phyloP scores from a whole-genome alignment of 2,113 vertebrate genomes.

The Limnothrissa miodon region DNA sequence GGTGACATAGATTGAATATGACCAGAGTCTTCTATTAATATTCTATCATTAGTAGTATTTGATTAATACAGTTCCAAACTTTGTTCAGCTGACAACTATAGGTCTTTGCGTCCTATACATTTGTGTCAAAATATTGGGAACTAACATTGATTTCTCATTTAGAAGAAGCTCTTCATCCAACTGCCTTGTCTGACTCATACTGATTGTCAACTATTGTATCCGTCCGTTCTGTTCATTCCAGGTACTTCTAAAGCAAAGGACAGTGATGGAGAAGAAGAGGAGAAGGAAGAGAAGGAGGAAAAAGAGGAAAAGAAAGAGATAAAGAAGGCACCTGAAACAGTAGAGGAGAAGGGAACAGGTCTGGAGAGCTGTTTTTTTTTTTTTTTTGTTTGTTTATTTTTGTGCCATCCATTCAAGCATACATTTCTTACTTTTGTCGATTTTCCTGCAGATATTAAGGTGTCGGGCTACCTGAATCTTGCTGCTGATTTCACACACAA shows the following conservation, averaged over 20 bases:
- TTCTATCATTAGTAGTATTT: too few species aligned
- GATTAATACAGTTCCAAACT: background rate
- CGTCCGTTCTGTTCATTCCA: conserved; percentile 20
- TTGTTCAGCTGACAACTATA: background rate
- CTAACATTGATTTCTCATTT: background rate
- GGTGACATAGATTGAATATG: too few species aligned
- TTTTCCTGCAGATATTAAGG: conserved; percentile 76
- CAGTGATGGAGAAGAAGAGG: conserved; percentile 65
- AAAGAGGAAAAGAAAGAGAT: conserved; percentile 47
- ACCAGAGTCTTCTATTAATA: too few species aligned
- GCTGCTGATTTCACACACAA: conserved; percentile 91
- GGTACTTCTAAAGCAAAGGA: conserved; percentile 65
- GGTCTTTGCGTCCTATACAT: background rate
- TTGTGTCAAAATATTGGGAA: background rate
- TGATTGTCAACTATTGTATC: background rate
- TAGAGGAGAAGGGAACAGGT: conserved; percentile 58
- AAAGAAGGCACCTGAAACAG: conserved; percentile 44
- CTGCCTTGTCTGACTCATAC: background rate
- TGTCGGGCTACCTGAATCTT: conserved; percentile 86
- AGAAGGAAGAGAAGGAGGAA: conserved; percentile 44
- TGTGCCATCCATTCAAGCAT: background rate
- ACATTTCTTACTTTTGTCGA: background rate
- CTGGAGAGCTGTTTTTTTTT: background rate
- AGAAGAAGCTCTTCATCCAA: background rate
- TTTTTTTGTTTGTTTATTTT: too few species aligned